A percentile compares a stretch with the other conserved stretches of the same genome.
phyloP scores from a whole-genome alignment of 2,797 vertebrate species.

The Acipenser ruthenus region DNA sequence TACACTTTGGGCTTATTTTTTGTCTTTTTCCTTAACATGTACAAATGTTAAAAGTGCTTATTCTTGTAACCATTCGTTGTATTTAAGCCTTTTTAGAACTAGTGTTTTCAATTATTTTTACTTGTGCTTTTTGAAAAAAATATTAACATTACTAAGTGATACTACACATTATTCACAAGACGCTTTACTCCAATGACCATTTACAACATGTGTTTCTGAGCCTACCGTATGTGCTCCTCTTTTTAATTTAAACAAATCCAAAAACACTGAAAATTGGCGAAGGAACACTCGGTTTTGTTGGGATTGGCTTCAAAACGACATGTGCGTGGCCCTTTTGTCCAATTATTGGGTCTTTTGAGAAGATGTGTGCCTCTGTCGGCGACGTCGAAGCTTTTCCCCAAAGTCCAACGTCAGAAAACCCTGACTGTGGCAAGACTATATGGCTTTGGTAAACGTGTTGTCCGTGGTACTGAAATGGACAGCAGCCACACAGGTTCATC shows the following conservation, averaged over 20 bases:
- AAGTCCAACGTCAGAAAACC: conserved; percentile 54
- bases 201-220: conserved; percentile 9
- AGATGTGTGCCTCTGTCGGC: conserved; percentile 47
- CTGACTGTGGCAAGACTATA: conserved; percentile 54
- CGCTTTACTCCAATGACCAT: not conserved
- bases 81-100: no score
- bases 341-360: conserved; percentile 25
- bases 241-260: conserved; percentile 76
- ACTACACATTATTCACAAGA: not conserved
- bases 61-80: no score
- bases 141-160: not conserved
- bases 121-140: not conserved
- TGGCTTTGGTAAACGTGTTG: conserved; percentile 70
- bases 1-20: no score
- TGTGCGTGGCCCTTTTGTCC: conserved; percentile 76
- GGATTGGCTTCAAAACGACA: conserved; percentile 91
- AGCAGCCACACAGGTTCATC: conserved; percentile 72
- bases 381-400: conserved; percentile 63
- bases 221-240: not conserved
- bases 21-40: no score
- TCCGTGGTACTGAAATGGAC: conserved; percentile 79
- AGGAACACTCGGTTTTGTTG: conserved; percentile 79
- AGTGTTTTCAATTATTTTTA: not conserved
- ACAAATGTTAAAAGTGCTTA: no score
- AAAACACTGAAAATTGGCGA: conserved; percentile 87